Percentiles rank a stretch among this genome's conserved stretches.
phyloP scores from a whole-genome alignment of 2,113 vertebrate genomes.

The Trogon melanurus region DNA sequence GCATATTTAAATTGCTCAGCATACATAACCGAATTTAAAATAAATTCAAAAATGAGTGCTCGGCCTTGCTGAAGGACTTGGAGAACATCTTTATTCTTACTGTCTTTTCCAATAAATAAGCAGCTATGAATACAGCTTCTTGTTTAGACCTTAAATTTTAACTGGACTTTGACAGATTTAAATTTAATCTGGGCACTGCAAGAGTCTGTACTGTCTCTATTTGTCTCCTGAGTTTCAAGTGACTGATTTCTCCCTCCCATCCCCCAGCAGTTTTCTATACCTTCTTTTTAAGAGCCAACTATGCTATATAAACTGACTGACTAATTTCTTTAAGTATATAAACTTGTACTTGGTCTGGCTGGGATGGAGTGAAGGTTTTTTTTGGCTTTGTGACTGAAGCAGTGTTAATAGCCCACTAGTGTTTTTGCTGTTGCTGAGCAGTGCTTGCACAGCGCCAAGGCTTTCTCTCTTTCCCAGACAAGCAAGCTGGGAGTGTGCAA shows the following conservation, averaged over 20 bases:
- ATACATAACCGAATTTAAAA: constrained; percentile 39
- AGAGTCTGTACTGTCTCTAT: not conserved
- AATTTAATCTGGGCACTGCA: not conserved
- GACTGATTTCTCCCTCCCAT: not conserved
- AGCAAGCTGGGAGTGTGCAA: not conserved
- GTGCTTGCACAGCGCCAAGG: not conserved
- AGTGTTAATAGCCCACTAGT: not conserved
- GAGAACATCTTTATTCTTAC: constrained; percentile 18
- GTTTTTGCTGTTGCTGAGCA: not conserved
- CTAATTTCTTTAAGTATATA: not conserved
- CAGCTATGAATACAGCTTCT: not conserved
- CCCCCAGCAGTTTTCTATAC: not conserved
- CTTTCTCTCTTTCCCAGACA: not conserved
- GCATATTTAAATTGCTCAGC: constrained; percentile 24
- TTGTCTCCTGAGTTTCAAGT: not conserved
- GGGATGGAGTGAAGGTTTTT: not conserved
- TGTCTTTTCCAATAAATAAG: constrained; percentile 20
- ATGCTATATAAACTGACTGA: not conserved
- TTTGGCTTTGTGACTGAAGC: not conserved
- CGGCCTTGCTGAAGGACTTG: not conserved
- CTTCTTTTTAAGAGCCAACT: not conserved
- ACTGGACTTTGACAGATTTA: constrained; percentile 13
- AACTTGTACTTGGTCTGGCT: not conserved
- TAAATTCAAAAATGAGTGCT: constrained; percentile 11
- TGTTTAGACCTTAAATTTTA: constrained; percentile 45